phyloP scores from a whole-genome alignment of 2,888 invertebrate species.

The Pyrrhosoma nymphula region DNA sequence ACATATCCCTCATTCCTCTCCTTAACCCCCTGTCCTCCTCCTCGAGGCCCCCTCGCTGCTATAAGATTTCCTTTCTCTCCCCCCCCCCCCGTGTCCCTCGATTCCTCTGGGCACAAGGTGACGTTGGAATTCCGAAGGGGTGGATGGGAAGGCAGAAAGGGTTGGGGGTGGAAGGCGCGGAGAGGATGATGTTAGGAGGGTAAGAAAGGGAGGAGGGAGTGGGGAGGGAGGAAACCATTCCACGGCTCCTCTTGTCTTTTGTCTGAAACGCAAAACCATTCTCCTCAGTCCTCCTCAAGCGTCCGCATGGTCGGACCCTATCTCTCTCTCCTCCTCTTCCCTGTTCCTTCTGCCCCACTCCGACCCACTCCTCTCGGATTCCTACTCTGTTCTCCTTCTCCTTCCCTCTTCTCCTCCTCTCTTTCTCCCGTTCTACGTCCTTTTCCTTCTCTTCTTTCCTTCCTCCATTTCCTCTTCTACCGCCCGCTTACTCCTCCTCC shows the following conservation, averaged over 20 bases:
- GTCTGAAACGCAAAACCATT: slow-evolving; percentile 57
- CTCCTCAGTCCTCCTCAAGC: not conserved
- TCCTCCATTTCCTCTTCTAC: not conserved
- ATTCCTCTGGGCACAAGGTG: slow-evolving; percentile 13
- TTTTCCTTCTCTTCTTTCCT: not conserved
- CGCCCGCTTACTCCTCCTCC: not conserved
- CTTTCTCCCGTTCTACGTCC: not conserved
- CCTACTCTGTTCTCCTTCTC: not conserved
- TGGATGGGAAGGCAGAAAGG: not conserved
- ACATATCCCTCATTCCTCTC: not conserved
- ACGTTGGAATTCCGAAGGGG: slow-evolving; percentile 50
- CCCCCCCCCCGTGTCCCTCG: not conserved
- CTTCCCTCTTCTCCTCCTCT: not conserved
- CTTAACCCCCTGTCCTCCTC: not conserved
- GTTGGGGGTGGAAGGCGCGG: not conserved
- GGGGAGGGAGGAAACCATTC: slow-evolving; percentile 44
- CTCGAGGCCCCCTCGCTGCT: not conserved
- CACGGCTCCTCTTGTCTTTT: slow-evolving; percentile 26
- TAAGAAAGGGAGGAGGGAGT: not conserved
- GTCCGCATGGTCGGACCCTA: slow-evolving; percentile 51
- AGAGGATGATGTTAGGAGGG: not conserved
- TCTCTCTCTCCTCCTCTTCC: not conserved
- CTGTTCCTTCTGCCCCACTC: not conserved
- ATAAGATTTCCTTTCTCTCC: not conserved
- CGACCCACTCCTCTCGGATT: not conserved